Conservation (phyloP, 2,797 vertebrate species). For the Sebastes itinus region DNA sequence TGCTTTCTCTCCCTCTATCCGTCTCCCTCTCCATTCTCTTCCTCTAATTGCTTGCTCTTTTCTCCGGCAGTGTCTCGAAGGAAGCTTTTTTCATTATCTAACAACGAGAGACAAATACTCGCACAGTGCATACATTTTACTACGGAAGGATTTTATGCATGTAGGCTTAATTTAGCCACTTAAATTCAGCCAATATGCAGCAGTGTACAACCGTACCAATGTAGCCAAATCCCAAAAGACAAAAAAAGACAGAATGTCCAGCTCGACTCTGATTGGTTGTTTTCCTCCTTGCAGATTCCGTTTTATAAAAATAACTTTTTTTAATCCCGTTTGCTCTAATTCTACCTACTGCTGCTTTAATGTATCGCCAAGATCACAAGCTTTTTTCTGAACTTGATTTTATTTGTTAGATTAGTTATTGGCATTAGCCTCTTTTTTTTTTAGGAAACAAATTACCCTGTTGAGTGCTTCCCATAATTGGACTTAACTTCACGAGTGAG, state of each 20-base stretch:
- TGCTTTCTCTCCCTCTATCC: constrained; percentile 52
- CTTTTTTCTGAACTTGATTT: constrained; percentile 19
- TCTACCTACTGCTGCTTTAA: neutral
- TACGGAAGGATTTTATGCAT: constrained; percentile 52
- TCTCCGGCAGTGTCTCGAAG: constrained; percentile 70
- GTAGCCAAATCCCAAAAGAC: constrained; percentile 42
- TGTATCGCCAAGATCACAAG: neutral
- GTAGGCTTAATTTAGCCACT: constrained; percentile 49
- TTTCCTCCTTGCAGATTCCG: too few species aligned
- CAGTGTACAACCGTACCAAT: constrained; percentile 28
- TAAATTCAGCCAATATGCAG: constrained; percentile 46
- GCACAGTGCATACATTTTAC: constrained; percentile 54
- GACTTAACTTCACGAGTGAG: constrained; percentile 64
- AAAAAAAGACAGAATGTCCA: constrained; percentile 9
- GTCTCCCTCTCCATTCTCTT: constrained; percentile 63
- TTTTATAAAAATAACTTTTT: too few species aligned
- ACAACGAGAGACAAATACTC: constrained; percentile 73
- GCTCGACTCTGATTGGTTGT: too few species aligned
- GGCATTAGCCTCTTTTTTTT: neutral
- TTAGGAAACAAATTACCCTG: constrained; percentile 56
- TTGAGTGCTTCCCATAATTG: constrained; percentile 70
- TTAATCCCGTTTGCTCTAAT: too few species aligned
- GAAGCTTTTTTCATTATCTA: constrained; percentile 74
- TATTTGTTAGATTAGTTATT: constrained; percentile 50
- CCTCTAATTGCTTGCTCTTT: constrained; percentile 76